Base-by-base conservation (phyloP, 1,140 invertebrate species). In the Akabosia matsudoensis region DNA sequence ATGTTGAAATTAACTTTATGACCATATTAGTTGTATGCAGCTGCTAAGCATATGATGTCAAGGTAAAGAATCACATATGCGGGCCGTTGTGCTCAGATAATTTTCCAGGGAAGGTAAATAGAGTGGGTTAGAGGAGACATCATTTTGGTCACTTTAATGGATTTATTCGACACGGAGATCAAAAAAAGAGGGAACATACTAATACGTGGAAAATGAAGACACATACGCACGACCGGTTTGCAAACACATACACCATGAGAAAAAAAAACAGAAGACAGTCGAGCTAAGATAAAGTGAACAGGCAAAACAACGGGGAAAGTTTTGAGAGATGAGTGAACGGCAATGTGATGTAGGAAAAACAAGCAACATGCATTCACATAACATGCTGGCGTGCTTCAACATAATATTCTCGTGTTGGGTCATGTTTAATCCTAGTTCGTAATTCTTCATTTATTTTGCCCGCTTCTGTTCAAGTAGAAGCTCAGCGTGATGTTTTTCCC, bases 341-440 rank as follows among this genome's bases (percentile, higher is more conserved):
- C n/a, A n/a, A n/a, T n/a, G n/a, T n/a, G 7, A 45, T 10, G 18
- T 7, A 45, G 37, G 37, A 45, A 22, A 24, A 56, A 22, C 54
- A 56, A n/a, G 24, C 24, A 56, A 56, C 54, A 67, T 67, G 61
- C 61, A 67, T 67, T n/a, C n/a, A n/a, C n/a, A 67, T 30, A 67
- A 67, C 26, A 67, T 67, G 31, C 26, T 67, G 61, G 61, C 61
- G 61, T 67, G 61, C 30, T 67, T 67, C 31, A 67, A 67, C 61
- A 67, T 67, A 67, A 67, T 67, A 67, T 67, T 30, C 61, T 67
- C 61, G 10, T 67, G 61, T 67, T 30, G 31, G 61, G 61, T 67
- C 61, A 67, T 67, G 61, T 67, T 67, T 67, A 67, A 67, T 67
- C 61, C 61, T 67, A 67, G 61, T 67, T 67, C 61, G 61, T 67